Percentiles rank a stretch among this genome's conserved stretches.
These are phyloP conservation scores for Pemphigus obesinymphae DNA, from an alignment of 1,140 invertebrate species.

Conservation along the genomic window DNA sequence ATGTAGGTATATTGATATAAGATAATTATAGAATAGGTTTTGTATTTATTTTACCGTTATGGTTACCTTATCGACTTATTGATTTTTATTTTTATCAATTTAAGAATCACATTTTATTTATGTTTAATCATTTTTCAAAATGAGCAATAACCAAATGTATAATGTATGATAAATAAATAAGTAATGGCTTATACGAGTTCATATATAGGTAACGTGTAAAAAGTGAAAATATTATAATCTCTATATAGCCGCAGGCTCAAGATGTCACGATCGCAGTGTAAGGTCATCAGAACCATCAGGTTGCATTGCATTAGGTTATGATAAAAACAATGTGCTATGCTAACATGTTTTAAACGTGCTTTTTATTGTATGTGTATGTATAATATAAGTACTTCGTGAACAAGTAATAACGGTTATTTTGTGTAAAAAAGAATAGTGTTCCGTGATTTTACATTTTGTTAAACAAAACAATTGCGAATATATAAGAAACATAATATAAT, in stretches of 20 bases:
- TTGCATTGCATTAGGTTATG: conserved; percentile 2
- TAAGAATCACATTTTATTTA: too few relatives aligned
- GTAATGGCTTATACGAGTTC: not conserved
- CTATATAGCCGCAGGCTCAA: conserved; percentile 20
- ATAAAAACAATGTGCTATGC: not conserved
- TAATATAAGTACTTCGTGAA: not conserved
- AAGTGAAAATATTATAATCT: conserved; percentile 26
- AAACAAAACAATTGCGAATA: not conserved
- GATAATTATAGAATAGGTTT: too few relatives aligned
- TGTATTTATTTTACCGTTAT: too few relatives aligned
- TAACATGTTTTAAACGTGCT: not conserved
- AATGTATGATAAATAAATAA: not conserved
- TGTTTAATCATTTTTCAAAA: not conserved
- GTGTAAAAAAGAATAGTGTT: not conserved
- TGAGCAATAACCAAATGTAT: not conserved
- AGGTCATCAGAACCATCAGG: conserved; percentile 36
- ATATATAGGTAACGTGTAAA: not conserved
- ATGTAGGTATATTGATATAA: too few relatives aligned
- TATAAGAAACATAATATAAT: not conserved
- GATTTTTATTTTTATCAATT: too few relatives aligned
- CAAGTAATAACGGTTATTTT: conserved; percentile 18
- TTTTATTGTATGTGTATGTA: not conserved
- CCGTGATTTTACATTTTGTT: not conserved
- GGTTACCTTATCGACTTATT: too few relatives aligned
- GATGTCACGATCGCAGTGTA: not conserved